Base-by-base conservation (phyloP, 2,888 invertebrate genomes). In the Trimorus sp. region DNA sequence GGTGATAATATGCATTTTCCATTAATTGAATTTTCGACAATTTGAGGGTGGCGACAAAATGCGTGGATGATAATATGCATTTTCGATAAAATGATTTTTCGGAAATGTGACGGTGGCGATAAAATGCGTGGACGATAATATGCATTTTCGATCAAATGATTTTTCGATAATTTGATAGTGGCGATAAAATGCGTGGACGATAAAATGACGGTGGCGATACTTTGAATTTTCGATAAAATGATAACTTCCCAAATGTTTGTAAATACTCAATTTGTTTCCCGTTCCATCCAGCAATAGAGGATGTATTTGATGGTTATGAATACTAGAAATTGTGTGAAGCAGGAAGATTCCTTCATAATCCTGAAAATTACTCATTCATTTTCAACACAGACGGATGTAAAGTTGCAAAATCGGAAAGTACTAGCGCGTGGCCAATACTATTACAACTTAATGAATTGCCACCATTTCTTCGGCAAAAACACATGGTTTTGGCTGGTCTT, bases 381-480 rank as follows among this genome's bases (percentile, higher is more conserved):
- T 69, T 82, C 8, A 80, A 78, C 56, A 78, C 80, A 0, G 79
- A 82, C 45, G 79, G 76, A 11, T 12, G 45, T 6, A 51, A 26
- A 42, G 12, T 66, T 16, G 53, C 77, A 8, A 70, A 76, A 7
- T 79, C 76, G 7, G 56, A 68, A 1, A 62, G 56, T 45, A 38
- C 63, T 16, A 73, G 68, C 14, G 60, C 54, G 6, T 73, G 71
- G 58, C 76, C 69, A 26, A 65, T 82, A 45, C 42, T 71, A 48
- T 9, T 83, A 16, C 42, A 68, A 59, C 7, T 79, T 7, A 77
- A 77, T 26, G 79, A 83, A 71, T 48, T 83, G 11, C 74, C 83
- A 16, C 80, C 80, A 5, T 56, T 65, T 51, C 9, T 62, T 9
- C 60, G 83, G 9, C 48, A 73, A 49, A 68, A 59, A 54, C 49